These are phyloP conservation scores for Dicycla oo DNA, from an alignment of 2,888 invertebrate genomes.

Conservation along the genomic window DNA sequence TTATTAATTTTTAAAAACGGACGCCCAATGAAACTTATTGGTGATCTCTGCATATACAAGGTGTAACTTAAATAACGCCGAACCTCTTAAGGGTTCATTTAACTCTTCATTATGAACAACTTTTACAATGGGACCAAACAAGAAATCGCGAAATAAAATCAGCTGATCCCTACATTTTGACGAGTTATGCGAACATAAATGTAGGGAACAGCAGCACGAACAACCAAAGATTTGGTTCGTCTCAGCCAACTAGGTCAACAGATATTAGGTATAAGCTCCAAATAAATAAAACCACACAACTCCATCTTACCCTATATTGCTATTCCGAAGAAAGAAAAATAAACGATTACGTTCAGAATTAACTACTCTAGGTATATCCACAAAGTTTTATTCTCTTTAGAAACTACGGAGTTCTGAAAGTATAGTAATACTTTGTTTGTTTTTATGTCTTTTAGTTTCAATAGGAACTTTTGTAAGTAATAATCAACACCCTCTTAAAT, in stretches of 20 bases:
- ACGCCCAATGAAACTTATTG: too few relatives aligned
- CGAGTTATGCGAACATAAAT: too few relatives aligned
- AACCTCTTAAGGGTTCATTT: too few relatives aligned
- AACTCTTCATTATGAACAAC: too few relatives aligned
- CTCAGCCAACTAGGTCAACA: constrained; percentile 38
- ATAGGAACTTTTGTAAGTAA: constrained; percentile 8
- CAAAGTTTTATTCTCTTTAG: constrained; percentile 32
- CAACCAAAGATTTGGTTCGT: neutral
- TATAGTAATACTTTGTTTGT: constrained; percentile 22
- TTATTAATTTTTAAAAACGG: too few relatives aligned
- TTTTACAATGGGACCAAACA: too few relatives aligned
- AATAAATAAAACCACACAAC: constrained; percentile 26
- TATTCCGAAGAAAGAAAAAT: constrained; percentile 37
- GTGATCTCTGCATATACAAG: too few relatives aligned
- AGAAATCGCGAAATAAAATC: too few relatives aligned
- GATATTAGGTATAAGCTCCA: constrained; percentile 34
- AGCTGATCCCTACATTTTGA: too few relatives aligned
- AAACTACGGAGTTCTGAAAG: constrained; percentile 15
- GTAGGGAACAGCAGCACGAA: too few relatives aligned
- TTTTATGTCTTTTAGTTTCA: constrained; percentile 12
- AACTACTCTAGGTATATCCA: constrained; percentile 10
- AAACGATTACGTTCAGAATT: constrained; percentile 27
- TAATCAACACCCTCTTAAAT: constrained; percentile 4
- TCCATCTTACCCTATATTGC: constrained; percentile 39
- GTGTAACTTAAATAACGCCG: too few relatives aligned